Evolutionary conservation across 1,140 invertebrate species (phyloP), one percentile per base, ranked within the genome.

Genomic region (Dinothrombium tinctorium): DNA sequence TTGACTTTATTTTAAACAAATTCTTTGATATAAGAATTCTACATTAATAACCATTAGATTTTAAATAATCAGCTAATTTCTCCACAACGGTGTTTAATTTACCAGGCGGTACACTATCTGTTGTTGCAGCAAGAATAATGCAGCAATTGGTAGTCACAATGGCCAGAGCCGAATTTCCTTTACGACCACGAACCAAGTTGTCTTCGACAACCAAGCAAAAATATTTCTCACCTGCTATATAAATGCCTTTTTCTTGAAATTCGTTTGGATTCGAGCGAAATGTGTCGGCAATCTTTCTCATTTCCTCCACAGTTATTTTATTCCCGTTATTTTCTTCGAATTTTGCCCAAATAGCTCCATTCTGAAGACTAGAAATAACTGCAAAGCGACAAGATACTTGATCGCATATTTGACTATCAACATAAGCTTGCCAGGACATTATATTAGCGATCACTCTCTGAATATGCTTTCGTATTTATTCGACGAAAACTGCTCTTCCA

Each of bases 401-500:
- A 55, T 78, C 79, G 64, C 87, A 69, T 66, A 89, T 74, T 67
- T 89, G 82, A 69, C 84, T 87, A 67, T 87, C 81, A 59, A 89
- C 79, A 69, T 89, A 89, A 73, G 84, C 79, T 75, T 89, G 81
- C 83, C 83, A 89, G 73, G 80, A 86, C 81, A 86, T 89, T 59
- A n/a, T n/a, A n/a, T n/a, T n/a, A n/a, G n/a, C n/a, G n/a, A n/a
- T n/a, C n/a, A n/a, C n/a, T n/a, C n/a, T n/a, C n/a, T n/a, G n/a
- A n/a, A n/a, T n/a, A n/a, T n/a, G n/a, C n/a, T n/a, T n/a, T n/a
- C n/a, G n/a, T n/a, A n/a, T n/a, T n/a, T n/a, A n/a, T n/a, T n/a
- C n/a, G n/a, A n/a, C n/a, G n/a, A n/a, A n/a, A n/a, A n/a, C n/a
- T n/a, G n/a, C n/a, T n/a, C n/a, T n/a, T n/a, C n/a, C n/a, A n/a